phyloP scores from a whole-genome alignment of 2,888 invertebrate species.

The Caenorhabditis auriculariae region DNA sequence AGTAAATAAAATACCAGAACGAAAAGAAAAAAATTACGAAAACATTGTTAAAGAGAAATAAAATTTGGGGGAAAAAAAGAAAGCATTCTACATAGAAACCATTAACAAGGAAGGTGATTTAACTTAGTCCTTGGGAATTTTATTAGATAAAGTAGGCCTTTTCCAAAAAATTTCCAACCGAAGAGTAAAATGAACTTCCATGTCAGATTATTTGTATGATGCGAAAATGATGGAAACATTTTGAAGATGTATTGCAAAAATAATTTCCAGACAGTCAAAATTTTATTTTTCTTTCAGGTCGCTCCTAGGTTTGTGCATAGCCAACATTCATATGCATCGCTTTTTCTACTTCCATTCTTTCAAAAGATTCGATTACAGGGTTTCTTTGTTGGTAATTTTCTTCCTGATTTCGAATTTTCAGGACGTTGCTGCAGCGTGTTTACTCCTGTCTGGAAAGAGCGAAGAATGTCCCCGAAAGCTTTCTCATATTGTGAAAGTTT shows the following conservation, averaged over 20 bases:
- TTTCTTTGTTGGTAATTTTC: conserved; percentile 7
- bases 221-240: too few relatives aligned
- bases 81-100: too few relatives aligned
- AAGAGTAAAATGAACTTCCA: too few relatives aligned
- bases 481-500: conserved; percentile 92
- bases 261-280: background rate
- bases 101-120: too few relatives aligned
- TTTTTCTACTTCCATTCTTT: conserved; percentile 98
- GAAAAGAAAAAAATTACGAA: too few relatives aligned
- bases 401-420: conserved; percentile 37
- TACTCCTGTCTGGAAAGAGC: conserved; percentile 95
- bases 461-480: conserved; percentile 97
- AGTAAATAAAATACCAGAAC: too few relatives aligned
- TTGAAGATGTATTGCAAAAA: background rate
- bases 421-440: conserved; percentile 87
- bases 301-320: conserved; percentile 77
- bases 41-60: too few relatives aligned
- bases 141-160: too few relatives aligned
- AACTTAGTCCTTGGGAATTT: too few relatives aligned
- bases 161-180: too few relatives aligned
- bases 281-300: conserved; percentile 29
- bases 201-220: too few relatives aligned
- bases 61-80: too few relatives aligned
- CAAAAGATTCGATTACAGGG: conserved; percentile 78
- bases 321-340: conserved; percentile 97